phyloP scores from a whole-genome alignment of 2,888 invertebrate species.

The Troilus luridus region DNA sequence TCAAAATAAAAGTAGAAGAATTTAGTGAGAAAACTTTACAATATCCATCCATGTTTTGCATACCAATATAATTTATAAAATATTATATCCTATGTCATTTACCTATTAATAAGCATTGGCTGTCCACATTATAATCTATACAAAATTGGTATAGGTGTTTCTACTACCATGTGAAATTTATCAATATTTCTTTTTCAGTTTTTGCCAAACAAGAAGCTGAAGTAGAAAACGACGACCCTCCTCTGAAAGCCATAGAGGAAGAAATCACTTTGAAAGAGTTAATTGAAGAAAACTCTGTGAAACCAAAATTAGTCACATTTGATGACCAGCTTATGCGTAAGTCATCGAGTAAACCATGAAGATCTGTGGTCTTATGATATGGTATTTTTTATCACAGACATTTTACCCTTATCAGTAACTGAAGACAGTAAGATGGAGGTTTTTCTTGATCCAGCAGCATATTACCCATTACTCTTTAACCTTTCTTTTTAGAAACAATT shows the following conservation, averaged over 20 bases:
- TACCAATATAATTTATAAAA: neutral
- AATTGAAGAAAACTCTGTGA: slow-evolving; percentile 43
- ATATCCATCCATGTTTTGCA: no score
- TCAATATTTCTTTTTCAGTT: slow-evolving; percentile 68
- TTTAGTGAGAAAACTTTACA: no score
- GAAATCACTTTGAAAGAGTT: slow-evolving; percentile 59
- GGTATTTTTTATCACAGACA: no score
- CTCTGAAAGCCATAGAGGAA: slow-evolving; percentile 68
- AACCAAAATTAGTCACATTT: slow-evolving; percentile 63
- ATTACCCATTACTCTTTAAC: no score
- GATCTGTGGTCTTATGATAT: no score
- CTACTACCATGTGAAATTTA: neutral
- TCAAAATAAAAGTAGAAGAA: no score
- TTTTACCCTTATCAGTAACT: no score
- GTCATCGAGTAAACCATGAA: neutral
- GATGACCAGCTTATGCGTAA: slow-evolving; percentile 57
- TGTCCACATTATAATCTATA: neutral
- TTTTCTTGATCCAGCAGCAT: no score
- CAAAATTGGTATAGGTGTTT: neutral
- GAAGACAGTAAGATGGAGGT: no score
- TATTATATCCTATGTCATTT: neutral
- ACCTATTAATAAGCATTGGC: neutral
- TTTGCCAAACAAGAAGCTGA: slow-evolving; percentile 78
- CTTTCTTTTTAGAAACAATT: no score
- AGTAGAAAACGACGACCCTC: slow-evolving; percentile 76